phyloP scores from a whole-genome alignment of 1,140 invertebrate species.

The Euura lappo region DNA sequence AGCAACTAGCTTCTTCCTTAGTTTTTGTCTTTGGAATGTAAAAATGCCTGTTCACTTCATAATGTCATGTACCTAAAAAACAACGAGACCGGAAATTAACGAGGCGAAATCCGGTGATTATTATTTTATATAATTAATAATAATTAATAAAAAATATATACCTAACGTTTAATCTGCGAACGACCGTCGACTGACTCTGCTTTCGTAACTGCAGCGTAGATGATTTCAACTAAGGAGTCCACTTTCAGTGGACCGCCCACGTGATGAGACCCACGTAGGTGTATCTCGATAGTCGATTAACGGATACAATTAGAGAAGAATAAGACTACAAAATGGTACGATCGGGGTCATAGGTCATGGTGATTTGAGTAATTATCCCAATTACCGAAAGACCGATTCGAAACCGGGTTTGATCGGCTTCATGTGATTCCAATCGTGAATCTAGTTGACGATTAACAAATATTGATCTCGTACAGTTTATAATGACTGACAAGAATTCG shows the following conservation, averaged over 20 bases:
- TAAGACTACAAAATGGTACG: background rate
- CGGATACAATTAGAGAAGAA: constrained; percentile 4
- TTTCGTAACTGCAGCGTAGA: background rate
- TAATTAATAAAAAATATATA: background rate
- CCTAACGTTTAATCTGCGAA: background rate
- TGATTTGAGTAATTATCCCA: background rate
- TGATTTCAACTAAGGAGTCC: background rate
- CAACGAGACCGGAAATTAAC: background rate
- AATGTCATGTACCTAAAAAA: too few relatives aligned
- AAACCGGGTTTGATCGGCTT: too few relatives aligned
- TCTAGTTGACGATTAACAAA: too few relatives aligned
- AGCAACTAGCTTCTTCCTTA: too few relatives aligned
- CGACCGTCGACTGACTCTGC: background rate
- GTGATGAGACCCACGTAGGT: too few relatives aligned
- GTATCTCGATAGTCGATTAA: background rate
- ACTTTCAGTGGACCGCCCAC: background rate
- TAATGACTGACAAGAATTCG: too few relatives aligned
- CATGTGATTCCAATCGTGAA: too few relatives aligned
- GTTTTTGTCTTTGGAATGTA: too few relatives aligned
- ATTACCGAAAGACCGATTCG: background rate
- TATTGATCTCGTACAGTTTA: too few relatives aligned
- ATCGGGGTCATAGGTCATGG: background rate
- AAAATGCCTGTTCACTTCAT: too few relatives aligned
- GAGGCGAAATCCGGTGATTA: background rate
- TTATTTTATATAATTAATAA: background rate